Percentiles rank a stretch among this genome's conserved stretches.
phyloP scores from a whole-genome alignment of 2,113 vertebrate species.

The Gracilinanus agilis region DNA sequence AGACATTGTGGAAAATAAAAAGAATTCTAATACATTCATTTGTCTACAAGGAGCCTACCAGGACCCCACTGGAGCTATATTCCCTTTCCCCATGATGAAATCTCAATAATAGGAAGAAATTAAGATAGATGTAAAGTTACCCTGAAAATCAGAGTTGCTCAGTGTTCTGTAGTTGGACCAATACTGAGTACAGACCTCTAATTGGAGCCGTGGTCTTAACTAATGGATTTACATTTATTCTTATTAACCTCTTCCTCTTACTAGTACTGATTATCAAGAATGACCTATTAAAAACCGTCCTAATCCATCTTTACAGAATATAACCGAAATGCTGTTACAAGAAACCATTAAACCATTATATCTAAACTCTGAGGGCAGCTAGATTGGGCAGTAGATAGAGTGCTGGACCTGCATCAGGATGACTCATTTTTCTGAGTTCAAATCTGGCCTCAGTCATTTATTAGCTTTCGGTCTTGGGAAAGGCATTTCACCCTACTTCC shows the following conservation, averaged over 20 bases:
- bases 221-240: not conserved
- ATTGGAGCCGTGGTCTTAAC: not conserved
- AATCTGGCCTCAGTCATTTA: no score
- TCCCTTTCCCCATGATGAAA: not conserved
- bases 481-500: no score
- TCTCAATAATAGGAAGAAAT: not conserved
- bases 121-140: not conserved
- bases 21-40: not conserved
- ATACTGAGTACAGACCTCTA: not conserved
- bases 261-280: not conserved
- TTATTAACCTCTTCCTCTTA: not conserved
- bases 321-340: not conserved
- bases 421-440: no score
- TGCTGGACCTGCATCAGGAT: no score
- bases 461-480: no score
- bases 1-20: not conserved
- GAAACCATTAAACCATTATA: not conserved
- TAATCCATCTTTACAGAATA: not conserved
- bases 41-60: not conserved
- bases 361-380: not conserved
- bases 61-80: not conserved
- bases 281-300: not conserved
- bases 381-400: no score
- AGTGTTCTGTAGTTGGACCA: not conserved
- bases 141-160: not conserved